Evolutionary conservation across 2,888 invertebrate species (phyloP).

Genomic region (Drosophila peninsularis): DNA sequence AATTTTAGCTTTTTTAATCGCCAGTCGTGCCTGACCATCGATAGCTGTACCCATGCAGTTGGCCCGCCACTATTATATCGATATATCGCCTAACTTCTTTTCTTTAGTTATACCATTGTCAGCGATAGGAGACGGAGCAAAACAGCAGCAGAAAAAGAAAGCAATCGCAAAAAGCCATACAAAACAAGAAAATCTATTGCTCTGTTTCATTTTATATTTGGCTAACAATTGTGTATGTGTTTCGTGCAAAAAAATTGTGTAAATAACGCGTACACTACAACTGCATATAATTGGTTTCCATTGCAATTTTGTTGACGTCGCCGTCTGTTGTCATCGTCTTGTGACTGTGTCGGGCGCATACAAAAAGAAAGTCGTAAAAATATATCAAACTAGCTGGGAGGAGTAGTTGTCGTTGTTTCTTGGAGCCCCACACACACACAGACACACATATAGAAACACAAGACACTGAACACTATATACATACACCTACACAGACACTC

Average conservation of each 20-base stretch:
- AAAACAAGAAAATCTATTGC: constrained; percentile 62
- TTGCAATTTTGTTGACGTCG: constrained; percentile 65
- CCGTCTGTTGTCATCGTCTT: constrained; percentile 66
- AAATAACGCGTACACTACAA: constrained; percentile 28
- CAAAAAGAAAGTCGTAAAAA: constrained; percentile 74
- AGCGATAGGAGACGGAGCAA: constrained; percentile 54
- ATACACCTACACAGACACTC: constrained; percentile 17
- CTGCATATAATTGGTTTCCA: constrained; percentile 20
- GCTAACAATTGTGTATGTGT: constrained; percentile 50
- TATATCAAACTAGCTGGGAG: constrained; percentile 68
- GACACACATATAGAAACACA: constrained; percentile 3
- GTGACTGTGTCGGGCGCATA: constrained; percentile 69
- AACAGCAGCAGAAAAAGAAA: constrained; percentile 59
- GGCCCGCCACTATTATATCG: constrained; percentile 14
- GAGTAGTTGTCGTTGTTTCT: constrained; percentile 63
- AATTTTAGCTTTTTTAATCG: background rate
- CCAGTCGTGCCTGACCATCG: constrained; percentile 6
- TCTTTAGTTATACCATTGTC: constrained; percentile 35
- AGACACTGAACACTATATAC: constrained; percentile 1
- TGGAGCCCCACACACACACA: constrained; percentile 30
- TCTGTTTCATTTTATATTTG: constrained; percentile 47
- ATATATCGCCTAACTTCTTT: constrained; percentile 21
- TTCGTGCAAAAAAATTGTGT: constrained; percentile 54
- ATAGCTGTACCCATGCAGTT: constrained; percentile 11
- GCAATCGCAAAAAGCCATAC: constrained; percentile 64